These are phyloP conservation scores for Acrossocheilus fasciatus DNA, from an alignment of 2,797 vertebrate genomes.

Conservation along the genomic window DNA sequence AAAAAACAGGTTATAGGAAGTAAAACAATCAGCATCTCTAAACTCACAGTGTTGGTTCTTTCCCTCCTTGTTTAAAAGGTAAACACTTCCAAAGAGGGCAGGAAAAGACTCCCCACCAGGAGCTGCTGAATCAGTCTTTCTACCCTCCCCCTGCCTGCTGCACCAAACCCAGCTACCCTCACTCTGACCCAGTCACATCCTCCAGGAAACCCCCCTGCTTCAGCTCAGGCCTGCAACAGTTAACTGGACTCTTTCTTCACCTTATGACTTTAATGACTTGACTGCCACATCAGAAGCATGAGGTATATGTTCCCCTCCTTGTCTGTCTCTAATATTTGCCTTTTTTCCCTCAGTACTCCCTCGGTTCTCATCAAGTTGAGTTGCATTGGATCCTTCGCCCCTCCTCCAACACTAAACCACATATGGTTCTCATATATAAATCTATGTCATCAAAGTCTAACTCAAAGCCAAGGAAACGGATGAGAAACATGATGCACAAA, in stretches of 20 bases:
- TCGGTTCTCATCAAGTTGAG: slow-evolving; percentile 14
- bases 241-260: slow-evolving; percentile 48
- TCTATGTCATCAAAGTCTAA: slow-evolving; percentile 67
- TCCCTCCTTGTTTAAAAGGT: slow-evolving; percentile 21
- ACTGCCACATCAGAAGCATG: slow-evolving; percentile 54
- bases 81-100: slow-evolving; percentile 61
- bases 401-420: slow-evolving; percentile 49
- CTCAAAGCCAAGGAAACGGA: slow-evolving; percentile 30
- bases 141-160: slow-evolving; percentile 45
- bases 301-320: slow-evolving; percentile 13
- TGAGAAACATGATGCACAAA: slow-evolving; percentile 5
- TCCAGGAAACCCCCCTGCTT: slow-evolving; percentile 66
- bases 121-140: slow-evolving; percentile 76
- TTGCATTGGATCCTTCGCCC: slow-evolving; percentile 2
- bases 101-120: slow-evolving; percentile 67
- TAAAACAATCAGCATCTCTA: slow-evolving; percentile 67
- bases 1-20: slow-evolving; percentile 65
- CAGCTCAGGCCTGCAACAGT: slow-evolving; percentile 50
- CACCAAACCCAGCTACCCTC: slow-evolving; percentile 58
- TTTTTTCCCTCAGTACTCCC: neutral
- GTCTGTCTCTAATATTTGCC: slow-evolving; percentile 25
- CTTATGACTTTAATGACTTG: slow-evolving; percentile 51
- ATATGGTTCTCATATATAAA: slow-evolving; percentile 75
- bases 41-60: slow-evolving; percentile 26
- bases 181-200: slow-evolving; percentile 66